Base-by-base conservation (phyloP, 2,888 invertebrate genomes). In the Papilio elwesi region DNA sequence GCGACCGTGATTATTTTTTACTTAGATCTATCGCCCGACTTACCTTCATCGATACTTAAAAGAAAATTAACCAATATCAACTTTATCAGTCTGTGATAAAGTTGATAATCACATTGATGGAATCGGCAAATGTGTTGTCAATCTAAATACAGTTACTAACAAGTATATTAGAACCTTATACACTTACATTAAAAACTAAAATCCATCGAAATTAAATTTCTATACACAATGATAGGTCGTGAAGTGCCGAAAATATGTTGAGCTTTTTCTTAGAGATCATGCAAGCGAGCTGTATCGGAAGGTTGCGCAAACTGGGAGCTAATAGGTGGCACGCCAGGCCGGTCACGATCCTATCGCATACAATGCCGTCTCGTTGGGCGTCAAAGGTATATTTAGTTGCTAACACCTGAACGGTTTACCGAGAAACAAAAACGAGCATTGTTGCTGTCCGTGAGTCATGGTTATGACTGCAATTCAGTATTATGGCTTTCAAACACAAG, bases 301-400 rank as follows among this genome's bases (percentile, higher is more conserved):
- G 76, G 78, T 82, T 81, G 78, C 76, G 79, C 78, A 81, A 82
- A 74, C 75, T 77, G 77, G 79, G 76, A 78, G 74, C 79, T 77
- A 77, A 78, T 77, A 78, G 74, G 74, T 62, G 26, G 71, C 69
- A 75, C 76, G 71, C 72, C 71, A 76, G 76, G 70, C 68, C 51
- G 78, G 81, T 81, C 81, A 81, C 81, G 82, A 80, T 72, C 74
- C 65, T 72, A 75, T 77, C 78, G 76, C 69, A 67, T n/a, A 59
- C 68, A 74, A 73, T 76, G 72, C 70, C 70, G 65, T 74, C 71
- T 73, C 70, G 69, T 74, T 69, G 68, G 68, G 62, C 68, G 64
- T 55, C 68, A 63, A 70, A 66, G 47, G 48, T 67, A 74, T 74
- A 70, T 70, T 70, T 74, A 74, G 70, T 67, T 74, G 73, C 73